Percentiles rank a stretch among this genome's conserved stretches.
Conservation (phyloP, 2,113 vertebrate species). For the Sturnus vulgaris region DNA sequence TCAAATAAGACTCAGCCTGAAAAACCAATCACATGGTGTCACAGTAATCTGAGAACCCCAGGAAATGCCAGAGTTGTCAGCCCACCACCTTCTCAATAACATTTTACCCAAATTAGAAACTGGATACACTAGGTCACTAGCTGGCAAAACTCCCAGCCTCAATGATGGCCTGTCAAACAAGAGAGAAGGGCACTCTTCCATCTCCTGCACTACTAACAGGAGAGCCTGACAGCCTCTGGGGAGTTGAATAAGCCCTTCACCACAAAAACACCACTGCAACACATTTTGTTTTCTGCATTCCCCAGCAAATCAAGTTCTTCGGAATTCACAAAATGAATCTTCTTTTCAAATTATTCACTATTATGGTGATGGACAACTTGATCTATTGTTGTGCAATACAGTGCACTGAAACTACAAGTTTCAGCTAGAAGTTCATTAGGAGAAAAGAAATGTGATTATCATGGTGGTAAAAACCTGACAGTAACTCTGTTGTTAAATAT, state of each 20-base stretch:
- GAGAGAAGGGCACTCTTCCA: neutral
- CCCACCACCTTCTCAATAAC: slow-evolving; percentile 22
- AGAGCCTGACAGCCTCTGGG: neutral
- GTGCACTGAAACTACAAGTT: neutral
- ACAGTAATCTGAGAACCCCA: slow-evolving; percentile 10
- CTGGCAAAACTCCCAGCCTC: slow-evolving; percentile 30
- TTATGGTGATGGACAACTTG: neutral
- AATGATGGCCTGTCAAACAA: neutral
- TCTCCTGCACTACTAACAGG: neutral
- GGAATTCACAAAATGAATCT: neutral
- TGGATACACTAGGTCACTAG: slow-evolving; percentile 15
- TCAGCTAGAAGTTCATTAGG: neutral
- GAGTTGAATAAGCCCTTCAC: neutral
- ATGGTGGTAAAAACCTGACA: neutral
- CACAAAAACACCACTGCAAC: neutral
- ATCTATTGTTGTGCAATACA: neutral
- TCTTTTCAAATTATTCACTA: neutral
- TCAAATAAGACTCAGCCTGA: neutral
- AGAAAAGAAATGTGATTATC: neutral
- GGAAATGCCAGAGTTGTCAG: slow-evolving; percentile 48
- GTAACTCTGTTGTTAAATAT: neutral
- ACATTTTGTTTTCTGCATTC: neutral
- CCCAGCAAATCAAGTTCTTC: neutral
- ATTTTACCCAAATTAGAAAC: slow-evolving; percentile 31
- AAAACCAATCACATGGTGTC: neutral